Conservation (phyloP, 2,797 vertebrate genomes). For the Vireo griseus region DNA sequence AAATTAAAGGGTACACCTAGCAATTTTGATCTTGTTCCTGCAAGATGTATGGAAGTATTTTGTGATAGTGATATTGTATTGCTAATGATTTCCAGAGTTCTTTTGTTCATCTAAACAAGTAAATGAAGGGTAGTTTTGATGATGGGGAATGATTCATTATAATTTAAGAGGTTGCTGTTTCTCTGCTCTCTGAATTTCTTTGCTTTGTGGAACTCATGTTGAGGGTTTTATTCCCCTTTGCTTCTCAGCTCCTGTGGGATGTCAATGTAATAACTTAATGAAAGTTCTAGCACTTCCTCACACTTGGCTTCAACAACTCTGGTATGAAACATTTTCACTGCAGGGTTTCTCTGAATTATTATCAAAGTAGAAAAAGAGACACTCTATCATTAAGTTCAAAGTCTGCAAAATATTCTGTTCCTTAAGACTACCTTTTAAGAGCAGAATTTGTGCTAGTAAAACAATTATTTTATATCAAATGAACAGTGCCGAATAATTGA, state of each 20-base stretch:
- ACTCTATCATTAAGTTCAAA: not conserved
- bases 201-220: not conserved
- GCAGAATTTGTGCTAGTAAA: not conserved
- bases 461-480: not conserved
- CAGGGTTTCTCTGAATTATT: not conserved
- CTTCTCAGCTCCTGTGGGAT: not conserved
- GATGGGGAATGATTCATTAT: not conserved
- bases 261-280: slow-evolving; percentile 17
- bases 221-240: fast-evolving
- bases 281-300: not conserved
- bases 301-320: not conserved
- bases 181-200: not conserved
- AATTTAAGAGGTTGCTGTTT: not conserved
- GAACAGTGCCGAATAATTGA: not conserved
- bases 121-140: not conserved
- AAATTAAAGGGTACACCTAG: not conserved
- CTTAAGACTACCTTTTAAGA: not conserved
- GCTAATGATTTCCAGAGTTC: not conserved
- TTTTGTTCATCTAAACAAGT: not conserved
- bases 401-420: not conserved
- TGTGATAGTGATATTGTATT: not conserved
- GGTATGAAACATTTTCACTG: not conserved
- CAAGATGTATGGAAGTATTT: not conserved
- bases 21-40: not conserved
- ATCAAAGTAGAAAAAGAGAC: not conserved